Evolutionary conservation across 37 sponge, comb jelly and placozoan genomes (phyloP).

Genomic region (Crambe crambe): DNA sequence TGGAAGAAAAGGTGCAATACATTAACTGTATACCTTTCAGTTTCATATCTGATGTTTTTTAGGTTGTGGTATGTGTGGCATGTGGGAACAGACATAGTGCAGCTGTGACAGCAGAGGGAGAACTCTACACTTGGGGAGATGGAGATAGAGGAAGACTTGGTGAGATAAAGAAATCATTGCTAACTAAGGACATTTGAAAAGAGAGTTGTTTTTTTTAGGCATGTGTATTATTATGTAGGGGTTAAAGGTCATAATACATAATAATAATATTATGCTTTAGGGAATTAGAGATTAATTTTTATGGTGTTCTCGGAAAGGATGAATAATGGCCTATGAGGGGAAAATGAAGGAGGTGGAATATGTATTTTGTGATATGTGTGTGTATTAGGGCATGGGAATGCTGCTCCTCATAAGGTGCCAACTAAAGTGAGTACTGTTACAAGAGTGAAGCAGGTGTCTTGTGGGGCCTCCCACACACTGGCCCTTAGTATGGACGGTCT

Average conservation of each 20-base stretch:
- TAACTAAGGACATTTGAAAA: background rate
- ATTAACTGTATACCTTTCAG: background rate
- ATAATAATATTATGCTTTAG: background rate
- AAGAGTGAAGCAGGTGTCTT: conserved; percentile 69
- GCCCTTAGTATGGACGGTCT: conserved; percentile 67
- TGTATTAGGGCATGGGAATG: conserved; percentile 61
- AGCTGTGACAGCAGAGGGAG: conserved; percentile 76
- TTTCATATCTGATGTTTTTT: background rate
- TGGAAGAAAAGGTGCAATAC: conserved; percentile 46
- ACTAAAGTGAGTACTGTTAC: conserved; percentile 47
- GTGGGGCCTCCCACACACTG: conserved; percentile 84
- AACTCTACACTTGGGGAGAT: conserved; percentile 95
- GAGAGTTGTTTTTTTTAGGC: background rate
- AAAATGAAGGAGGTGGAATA: too few relatives aligned
- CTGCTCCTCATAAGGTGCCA: conserved; percentile 26
- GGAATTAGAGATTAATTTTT: background rate
- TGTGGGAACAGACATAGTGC: conserved; percentile 93
- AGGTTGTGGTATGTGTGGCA: conserved; percentile 65
- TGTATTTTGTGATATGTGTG: too few relatives aligned
- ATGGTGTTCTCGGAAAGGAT: too few relatives aligned
- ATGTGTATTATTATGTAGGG: background rate
- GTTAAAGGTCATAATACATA: too few relatives aligned
- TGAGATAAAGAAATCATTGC: too few relatives aligned
- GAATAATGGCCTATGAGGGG: too few relatives aligned
- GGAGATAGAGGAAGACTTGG: conserved; percentile 92